Percentiles rank a stretch among this genome's conserved stretches.
phyloP scores from a whole-genome alignment of 23 tunicate species.

The Oikopleura dioica region DNA sequence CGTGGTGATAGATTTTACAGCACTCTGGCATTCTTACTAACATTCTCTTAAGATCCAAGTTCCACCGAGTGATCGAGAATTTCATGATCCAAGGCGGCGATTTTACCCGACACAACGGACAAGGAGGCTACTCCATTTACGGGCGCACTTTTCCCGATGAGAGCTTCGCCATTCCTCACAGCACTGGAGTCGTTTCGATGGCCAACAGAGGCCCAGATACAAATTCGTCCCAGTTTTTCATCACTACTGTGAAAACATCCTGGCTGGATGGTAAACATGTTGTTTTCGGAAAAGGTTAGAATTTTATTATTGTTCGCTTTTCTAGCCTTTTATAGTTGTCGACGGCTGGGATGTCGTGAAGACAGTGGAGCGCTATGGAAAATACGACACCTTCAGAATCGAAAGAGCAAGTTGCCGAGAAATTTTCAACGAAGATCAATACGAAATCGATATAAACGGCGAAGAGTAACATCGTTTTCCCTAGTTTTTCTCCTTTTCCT shows the following conservation, averaged over 20 bases:
- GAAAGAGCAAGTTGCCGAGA: too few relatives aligned
- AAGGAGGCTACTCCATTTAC: background rate
- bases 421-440: too few relatives aligned
- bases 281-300: conserved; percentile 14
- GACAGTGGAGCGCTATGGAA: too few relatives aligned
- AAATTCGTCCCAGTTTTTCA: background rate
- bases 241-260: background rate
- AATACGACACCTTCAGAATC: too few relatives aligned
- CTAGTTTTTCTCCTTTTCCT: too few relatives aligned
- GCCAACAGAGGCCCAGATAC: conserved; percentile 1
- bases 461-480: too few relatives aligned
- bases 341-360: too few relatives aligned
- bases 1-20: too few relatives aligned
- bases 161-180: background rate
- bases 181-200: background rate
- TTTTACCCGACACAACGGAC: background rate
- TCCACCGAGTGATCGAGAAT: background rate
- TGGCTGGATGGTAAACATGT: conserved; percentile 12
- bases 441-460: too few relatives aligned
- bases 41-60: background rate
- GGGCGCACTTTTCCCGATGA: background rate
- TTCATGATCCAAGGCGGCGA: background rate
- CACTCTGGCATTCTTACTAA: background rate
- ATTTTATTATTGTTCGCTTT: too few relatives aligned
- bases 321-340: too few relatives aligned